Evolutionary conservation across 2,888 invertebrate genomes (phyloP).

Genomic region (Diarsia brunnea): DNA sequence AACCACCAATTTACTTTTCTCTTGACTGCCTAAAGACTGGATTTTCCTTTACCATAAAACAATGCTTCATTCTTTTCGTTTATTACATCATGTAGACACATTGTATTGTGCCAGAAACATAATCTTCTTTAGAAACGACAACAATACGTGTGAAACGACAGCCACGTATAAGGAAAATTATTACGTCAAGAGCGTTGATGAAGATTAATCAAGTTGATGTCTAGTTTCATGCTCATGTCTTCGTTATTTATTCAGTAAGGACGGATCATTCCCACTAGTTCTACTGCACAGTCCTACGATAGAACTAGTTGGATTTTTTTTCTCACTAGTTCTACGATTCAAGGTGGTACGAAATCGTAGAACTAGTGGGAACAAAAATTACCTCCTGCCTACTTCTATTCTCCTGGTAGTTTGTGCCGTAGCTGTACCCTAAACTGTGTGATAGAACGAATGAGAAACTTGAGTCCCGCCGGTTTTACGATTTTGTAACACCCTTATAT

Average conservation of each 20-base stretch:
- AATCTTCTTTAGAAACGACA: constrained; percentile 4
- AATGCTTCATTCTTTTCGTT: neutral
- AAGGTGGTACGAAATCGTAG: too few species aligned
- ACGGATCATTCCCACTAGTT: too few species aligned
- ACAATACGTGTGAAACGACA: constrained; percentile 10
- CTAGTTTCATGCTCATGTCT: neutral
- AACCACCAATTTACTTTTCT: neutral
- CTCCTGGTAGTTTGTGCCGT: too few species aligned
- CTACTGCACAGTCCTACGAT: too few species aligned
- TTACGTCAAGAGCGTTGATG: constrained; percentile 14
- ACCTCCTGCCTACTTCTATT: too few species aligned
- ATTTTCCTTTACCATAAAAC: neutral
- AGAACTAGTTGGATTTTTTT: too few species aligned
- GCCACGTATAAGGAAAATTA: constrained; percentile 24
- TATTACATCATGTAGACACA: neutral
- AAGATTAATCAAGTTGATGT: constrained; percentile 43
- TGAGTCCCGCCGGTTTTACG: too few species aligned
- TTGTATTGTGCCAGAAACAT: constrained; percentile 6
- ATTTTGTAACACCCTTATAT: too few species aligned
- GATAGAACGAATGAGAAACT: too few species aligned
- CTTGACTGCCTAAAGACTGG: neutral
- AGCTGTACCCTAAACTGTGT: too few species aligned
- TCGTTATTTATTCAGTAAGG: neutral
- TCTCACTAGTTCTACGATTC: too few species aligned
- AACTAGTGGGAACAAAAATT: too few species aligned